phyloP scores from a whole-genome alignment of 2,888 invertebrate genomes.

The Drosophila histrio region DNA sequence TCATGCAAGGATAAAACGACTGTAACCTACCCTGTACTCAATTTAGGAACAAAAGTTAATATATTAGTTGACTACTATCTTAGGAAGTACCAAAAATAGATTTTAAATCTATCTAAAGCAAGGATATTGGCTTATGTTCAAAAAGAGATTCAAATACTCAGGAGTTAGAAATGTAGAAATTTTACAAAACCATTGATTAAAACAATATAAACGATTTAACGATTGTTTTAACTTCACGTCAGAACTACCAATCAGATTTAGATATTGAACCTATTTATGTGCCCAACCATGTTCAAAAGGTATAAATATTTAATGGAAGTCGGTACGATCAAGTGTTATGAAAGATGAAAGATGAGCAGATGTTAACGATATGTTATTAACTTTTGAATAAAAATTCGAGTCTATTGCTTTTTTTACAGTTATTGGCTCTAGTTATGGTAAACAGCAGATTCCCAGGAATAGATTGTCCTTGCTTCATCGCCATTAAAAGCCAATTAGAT shows the following conservation, averaged over 20 bases:
- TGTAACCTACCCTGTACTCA: slow-evolving; percentile 7
- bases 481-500: slow-evolving; percentile 53
- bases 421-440: neutral
- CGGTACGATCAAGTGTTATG: neutral
- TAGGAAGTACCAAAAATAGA: too few relatives aligned
- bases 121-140: too few relatives aligned
- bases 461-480: neutral
- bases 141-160: too few relatives aligned
- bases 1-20: neutral
- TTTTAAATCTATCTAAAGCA: too few relatives aligned
- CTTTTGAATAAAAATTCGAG: neutral
- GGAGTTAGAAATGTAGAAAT: neutral
- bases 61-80: neutral
- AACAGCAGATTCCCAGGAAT: neutral
- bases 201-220: neutral
- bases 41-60: neutral
- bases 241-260: neutral
- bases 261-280: neutral
- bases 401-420: neutral
- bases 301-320: neutral
- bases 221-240: neutral
- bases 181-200: neutral
- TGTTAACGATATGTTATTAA: neutral
- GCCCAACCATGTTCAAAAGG: neutral
- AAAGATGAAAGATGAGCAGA: neutral